These are phyloP conservation scores for Acanthosepion pharaonis DNA, from an alignment of 2,888 invertebrate species.

Conservation along the genomic window DNA sequence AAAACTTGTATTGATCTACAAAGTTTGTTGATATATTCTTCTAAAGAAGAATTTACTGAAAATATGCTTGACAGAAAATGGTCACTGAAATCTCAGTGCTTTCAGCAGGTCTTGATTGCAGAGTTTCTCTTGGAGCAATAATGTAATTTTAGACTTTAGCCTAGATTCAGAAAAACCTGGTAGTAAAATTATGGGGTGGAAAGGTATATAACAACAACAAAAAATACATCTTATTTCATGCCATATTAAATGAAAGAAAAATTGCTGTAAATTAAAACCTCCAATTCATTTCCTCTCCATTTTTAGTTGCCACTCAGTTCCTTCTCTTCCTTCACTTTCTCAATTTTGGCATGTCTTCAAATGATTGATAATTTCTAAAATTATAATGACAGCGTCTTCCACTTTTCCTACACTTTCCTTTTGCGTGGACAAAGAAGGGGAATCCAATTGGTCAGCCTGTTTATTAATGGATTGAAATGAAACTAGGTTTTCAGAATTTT, in stretches of 20 bases:
- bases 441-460: neutral
- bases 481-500: neutral
- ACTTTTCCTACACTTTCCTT: neutral
- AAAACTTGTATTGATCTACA: no score
- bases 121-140: neutral
- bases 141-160: neutral
- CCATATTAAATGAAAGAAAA: conserved; percentile 17
- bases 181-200: neutral
- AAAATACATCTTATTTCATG: neutral
- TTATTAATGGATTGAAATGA: neutral
- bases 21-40: no score
- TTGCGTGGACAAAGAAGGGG: neutral
- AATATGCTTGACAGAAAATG: neutral
- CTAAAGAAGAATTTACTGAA: neutral
- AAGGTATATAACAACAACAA: neutral
- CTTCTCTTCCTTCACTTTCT: neutral
- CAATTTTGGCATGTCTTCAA: neutral
- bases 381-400: conserved; percentile 18
- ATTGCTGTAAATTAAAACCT: conserved; percentile 25
- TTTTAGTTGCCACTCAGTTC: neutral
- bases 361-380: conserved; percentile 10
- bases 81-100: neutral
- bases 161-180: neutral
- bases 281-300: neutral
- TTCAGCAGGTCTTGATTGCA: neutral